These are phyloP conservation scores for Lagria hirta DNA, from an alignment of 2,888 invertebrate genomes.

Conservation along the genomic window DNA sequence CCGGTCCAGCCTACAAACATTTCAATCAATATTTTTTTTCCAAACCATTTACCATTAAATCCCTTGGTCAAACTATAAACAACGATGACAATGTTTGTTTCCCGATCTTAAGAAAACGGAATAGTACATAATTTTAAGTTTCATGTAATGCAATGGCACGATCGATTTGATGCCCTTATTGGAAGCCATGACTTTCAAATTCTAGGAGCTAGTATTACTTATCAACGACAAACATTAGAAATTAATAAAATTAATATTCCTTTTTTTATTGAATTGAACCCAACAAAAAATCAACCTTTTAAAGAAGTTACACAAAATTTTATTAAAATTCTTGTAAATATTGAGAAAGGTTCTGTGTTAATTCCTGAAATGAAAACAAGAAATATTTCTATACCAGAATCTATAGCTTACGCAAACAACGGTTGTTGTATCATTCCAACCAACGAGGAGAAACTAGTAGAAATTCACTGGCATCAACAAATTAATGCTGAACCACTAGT, in stretches of 20 bases:
- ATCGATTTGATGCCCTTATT: slow-evolving; percentile 24
- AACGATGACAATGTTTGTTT: slow-evolving; percentile 20
- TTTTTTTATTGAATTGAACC: too few species aligned
- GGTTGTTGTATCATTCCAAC: not conserved
- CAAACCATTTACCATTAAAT: slow-evolving; percentile 19
- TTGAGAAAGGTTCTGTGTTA: not conserved
- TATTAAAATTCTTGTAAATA: not conserved
- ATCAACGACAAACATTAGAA: not conserved
- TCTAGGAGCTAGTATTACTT: not conserved
- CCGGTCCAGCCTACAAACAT: slow-evolving; percentile 14
- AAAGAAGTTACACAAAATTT: not conserved
- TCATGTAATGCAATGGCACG: too few species aligned
- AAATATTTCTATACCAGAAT: not conserved
- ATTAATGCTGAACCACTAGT: not conserved
- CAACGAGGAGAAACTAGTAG: not conserved
- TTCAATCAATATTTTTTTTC: slow-evolving; percentile 20
- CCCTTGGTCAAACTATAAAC: slow-evolving; percentile 16
- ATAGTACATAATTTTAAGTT: slow-evolving; percentile 2
- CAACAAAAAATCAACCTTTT: too few species aligned
- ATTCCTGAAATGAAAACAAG: too few species aligned
- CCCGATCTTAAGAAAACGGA: slow-evolving; percentile 10
- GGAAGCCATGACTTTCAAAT: slow-evolving; percentile 23
- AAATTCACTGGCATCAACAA: not conserved
- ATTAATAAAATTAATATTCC: too few species aligned
- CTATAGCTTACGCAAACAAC: not conserved